Evolutionary conservation across 2,113 vertebrate species (phyloP), one percentile per base, ranked within the genome.

Genomic region (Austrofundulus limnaeus): DNA sequence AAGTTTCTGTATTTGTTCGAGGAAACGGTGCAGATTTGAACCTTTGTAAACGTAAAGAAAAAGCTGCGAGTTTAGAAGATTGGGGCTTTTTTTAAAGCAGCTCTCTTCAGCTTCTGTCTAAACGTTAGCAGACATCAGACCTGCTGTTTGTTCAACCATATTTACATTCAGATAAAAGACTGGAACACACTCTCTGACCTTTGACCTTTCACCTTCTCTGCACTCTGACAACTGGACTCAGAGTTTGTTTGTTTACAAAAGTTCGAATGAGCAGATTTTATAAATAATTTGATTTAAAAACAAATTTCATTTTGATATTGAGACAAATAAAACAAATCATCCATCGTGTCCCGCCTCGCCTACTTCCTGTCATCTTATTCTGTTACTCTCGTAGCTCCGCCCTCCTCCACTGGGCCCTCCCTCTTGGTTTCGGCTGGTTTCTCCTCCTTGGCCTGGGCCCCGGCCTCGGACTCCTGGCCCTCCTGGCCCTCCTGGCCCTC

Each of bases 401-500:
- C 77, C 28, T 88, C 87, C 2, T 81, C 86, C 11, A 90, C 88
- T 0, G 87, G 90, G 39, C 91, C 93, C 75, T 95, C 92, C 49
- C 91, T 91, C 83, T 95, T 95, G 66, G 87, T 87, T 67, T 95
- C 94, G 2, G 10, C 57, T 62, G 89, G 0, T 82, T 43, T 82
- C 0, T 0, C 73, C 45, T 56, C 80, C 62, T 94, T 34, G 2
- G 10, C 93, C 46, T 92, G 76, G 45, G 45, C 23, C 21, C 50
- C 61, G 23, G 1, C 77, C 68, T 92, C 90, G 8, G 87, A 85
- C n/a, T n/a, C n/a, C n/a, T n/a, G n/a, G 0, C 91, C 95, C 65
- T 95, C 96, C 56, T 94, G 88, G 25, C 93, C 95, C 84, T 95
- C 94, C n/a, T n/a, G n/a, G 0, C 91, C 95, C 65, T 95, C 96